Base-by-base conservation (phyloP, 2,888 invertebrate species). In the Vandiemenella viatica region DNA sequence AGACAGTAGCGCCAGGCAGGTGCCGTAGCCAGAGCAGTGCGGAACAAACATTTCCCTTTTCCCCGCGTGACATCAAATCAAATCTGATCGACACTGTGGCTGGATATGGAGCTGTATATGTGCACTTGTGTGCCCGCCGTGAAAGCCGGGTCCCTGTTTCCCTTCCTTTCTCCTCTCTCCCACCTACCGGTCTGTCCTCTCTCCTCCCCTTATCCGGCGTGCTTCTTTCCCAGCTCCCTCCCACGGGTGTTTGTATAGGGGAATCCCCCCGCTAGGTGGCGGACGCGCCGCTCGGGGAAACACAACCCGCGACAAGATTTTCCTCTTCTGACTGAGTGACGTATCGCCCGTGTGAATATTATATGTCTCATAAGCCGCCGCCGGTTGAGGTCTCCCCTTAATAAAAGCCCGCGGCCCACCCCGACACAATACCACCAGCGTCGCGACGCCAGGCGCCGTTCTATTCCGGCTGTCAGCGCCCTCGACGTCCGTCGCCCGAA, bases 281-380 rank as follows among this genome's bases (percentile, higher is more conserved):
- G 18, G 22, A 17, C 22, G 37, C 42, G 40, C 43, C 40, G 42
- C 43, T 40, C 21, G 18, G 49, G 49, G 49, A 45, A 22, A 41
- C 32, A 20, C 46, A 26, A 19, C 41, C 46, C 45, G 41, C 41
- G 46, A 49, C 52, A 52, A 52, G 51, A 49, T 49, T 49, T 49
- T 44, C 52, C 52, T 52, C 41, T 49, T 50, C 46, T 52, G 49
- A 52, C 47, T 52, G 52, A 52, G 52, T 52, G 52, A 52, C 52
- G 45, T 43, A 42, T 23, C 43, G 16, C 13, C n/a, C 32, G 32
- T 32, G 32, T 32, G 32, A 32, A 32, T 32, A 32, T 32, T 32
- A 32, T 32, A 32, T 32, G 32, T 32, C n/a, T n/a, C n/a, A n/a
- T n/a, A n/a, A n/a, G n/a, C n/a, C n/a, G n/a, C n/a, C n/a, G n/a